Evolutionary conservation across 2,888 invertebrate genomes (phyloP), one percentile per base, ranked within the genome.

Genomic region (Didymodactylos carnosus): DNA sequence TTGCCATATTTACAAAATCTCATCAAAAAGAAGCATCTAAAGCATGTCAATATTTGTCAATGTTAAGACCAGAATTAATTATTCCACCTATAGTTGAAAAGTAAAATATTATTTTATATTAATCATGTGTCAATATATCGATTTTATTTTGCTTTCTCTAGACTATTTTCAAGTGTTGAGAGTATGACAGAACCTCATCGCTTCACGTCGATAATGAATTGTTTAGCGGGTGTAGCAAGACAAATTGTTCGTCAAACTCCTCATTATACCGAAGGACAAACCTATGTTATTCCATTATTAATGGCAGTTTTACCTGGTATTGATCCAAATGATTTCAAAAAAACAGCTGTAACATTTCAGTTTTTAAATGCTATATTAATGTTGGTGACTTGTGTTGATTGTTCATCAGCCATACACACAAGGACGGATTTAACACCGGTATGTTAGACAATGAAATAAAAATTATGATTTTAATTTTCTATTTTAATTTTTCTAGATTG

Each of bases 171-270:
- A 29, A 35, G 29, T 1, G n/a, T 94, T 80, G 91, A 91, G 79
- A 91, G 91, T 2, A 82, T 92, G 43, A 92, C 91, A 0, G 93
- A 94, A 82, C 93, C 94, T 0, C 91, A 93, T 81, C 88, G 80
- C 49, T 80, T 79, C 78, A 80, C 80, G 70, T 79, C 85, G 62
- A 83, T 85, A 69, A 80, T 85, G 77, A 81, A 80, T 77, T 84
- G 83, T 78, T 78, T 84, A 13, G 81, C 83, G 41, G 79, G 81
- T 5, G 82, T 83, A n/a, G 78, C 81, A 4, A 79, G 84, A 27
- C 80, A 83, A 14, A 80, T 85, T 80, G 78, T 84, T 89, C 82
- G 86, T 89, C 19, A 89, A 27, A 77, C 78, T 23, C 76, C 77
- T 7, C 78, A 79, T 77, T 82, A 79, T 76, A 80, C 80, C 7